Evolutionary conservation across 2,888 invertebrate genomes (phyloP).

Genomic region (Parelbella ahira): DNA sequence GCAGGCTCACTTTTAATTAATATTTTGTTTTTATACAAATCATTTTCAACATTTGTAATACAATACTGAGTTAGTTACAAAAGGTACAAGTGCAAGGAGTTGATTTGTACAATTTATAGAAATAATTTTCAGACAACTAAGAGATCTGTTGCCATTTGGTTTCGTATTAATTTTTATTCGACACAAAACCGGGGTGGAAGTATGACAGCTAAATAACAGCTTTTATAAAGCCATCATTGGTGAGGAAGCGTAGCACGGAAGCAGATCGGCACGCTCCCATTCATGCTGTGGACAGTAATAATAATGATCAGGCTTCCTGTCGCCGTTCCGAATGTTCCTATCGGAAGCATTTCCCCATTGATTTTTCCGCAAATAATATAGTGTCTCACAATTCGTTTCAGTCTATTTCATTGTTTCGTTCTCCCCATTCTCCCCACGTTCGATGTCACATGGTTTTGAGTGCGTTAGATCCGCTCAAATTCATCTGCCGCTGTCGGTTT

Average conservation of each 20-base stretch:
- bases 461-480: slow-evolving; percentile 76
- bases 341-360: slow-evolving; percentile 73
- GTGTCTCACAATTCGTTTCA: slow-evolving; percentile 48
- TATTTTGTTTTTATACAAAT: no score
- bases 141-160: slow-evolving; percentile 3
- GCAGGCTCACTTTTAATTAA: no score
- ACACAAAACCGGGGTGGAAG: slow-evolving; percentile 14
- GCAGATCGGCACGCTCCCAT: slow-evolving; percentile 55
- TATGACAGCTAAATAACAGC: slow-evolving; percentile 63
- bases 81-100: no score
- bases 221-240: slow-evolving; percentile 64
- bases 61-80: no score
- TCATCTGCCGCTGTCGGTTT: slow-evolving; percentile 64
- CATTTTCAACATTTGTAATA: no score
- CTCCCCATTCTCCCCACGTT: slow-evolving; percentile 40
- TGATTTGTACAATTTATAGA: no score
- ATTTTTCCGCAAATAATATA: slow-evolving; percentile 77
- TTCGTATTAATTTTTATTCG: slow-evolving; percentile 12
- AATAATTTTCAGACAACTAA: no score
- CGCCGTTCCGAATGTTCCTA: slow-evolving; percentile 48
- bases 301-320: slow-evolving; percentile 72
- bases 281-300: slow-evolving; percentile 61
- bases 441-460: slow-evolving; percentile 68
- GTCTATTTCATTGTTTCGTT: slow-evolving; percentile 38
- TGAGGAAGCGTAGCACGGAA: slow-evolving; percentile 57